Evolutionary conservation across 2,797 vertebrate genomes (phyloP).

Genomic region (Brachyrhaphis roseni): DNA sequence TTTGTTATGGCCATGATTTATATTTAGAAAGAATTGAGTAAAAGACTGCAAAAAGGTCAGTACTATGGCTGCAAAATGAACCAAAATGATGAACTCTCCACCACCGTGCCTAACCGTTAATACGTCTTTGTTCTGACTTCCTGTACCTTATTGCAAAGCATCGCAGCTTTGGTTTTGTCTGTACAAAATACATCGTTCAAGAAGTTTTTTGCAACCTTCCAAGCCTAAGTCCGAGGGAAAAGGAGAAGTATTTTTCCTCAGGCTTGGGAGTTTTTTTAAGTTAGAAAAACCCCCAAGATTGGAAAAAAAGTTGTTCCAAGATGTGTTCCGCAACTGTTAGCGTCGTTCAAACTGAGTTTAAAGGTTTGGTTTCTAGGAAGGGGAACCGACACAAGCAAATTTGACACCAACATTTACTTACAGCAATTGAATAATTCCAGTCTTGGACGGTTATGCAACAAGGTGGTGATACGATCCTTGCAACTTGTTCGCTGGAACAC

Average conservation of each 20-base stretch:
- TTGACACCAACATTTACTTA: constrained; percentile 31
- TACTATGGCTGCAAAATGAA: background rate
- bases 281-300: background rate
- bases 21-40: background rate
- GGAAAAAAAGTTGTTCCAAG: background rate
- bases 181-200: background rate
- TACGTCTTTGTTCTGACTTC: background rate
- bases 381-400: constrained; percentile 16
- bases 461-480: constrained; percentile 33
- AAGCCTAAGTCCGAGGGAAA: background rate
- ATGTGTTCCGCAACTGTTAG: background rate
- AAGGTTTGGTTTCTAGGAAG: constrained; percentile 4
- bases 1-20: background rate
- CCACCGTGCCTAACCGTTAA: background rate
- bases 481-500: constrained; percentile 24
- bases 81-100: background rate
- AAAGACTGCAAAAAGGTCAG: background rate
- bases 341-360: background rate
- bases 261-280: background rate
- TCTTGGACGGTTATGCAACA: constrained; percentile 69
- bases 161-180: background rate
- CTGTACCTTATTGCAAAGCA: background rate
- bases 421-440: constrained; percentile 30
- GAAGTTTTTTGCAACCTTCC: background rate
- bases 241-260: background rate